Base-by-base conservation (phyloP, 1,140 invertebrate species). In the Cotesia glomerata region DNA sequence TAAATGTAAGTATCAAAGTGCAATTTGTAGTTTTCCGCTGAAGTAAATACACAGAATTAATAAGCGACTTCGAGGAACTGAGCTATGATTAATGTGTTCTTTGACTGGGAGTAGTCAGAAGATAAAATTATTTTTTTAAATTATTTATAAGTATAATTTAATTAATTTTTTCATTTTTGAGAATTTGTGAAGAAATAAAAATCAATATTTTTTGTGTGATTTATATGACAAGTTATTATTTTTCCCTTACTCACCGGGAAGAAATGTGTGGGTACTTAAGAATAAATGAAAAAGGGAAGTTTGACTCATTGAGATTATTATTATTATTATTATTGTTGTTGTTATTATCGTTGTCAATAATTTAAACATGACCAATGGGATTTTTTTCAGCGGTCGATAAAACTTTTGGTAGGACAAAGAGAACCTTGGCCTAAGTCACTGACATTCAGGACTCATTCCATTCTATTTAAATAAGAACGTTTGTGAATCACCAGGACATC, bases 381-480 rank as follows among this genome's bases (percentile, higher is more conserved):
- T 7, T 58, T 14, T 64, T 4, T 16, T 45, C 9, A n/a, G 36
- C 36, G 36, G 36, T 64, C 36, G 16, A 39, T 39, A 39, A 39
- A 39, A 64, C 14, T 64, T 64, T 64, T 49, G 62, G 36, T 18
- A 49, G 34, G 73, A 79, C 76, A 79, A 79, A 73, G 76, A 76
- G 73, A 69, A 77, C 78, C 76, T 79, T 80, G 78, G 64, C 58
- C 54, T 73, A 71, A 74, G 76, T 79, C 76, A 73, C 72, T 75
- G 74, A 78, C 74, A 73, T 78, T 64, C 73, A 77, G 75, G 75
- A 78, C 74, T 80, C 76, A 80, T 78, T 69, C 77, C 59, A 80
- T 80, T 80, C 79, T 78, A 80, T 80, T 80, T 79, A 80, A 80
- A 80, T 80, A 72, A 73, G 68, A 67, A 63, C 69, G 74, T 58